phyloP scores from a whole-genome alignment of 2,888 invertebrate species.

The Caenorhabditis zanzibari region DNA sequence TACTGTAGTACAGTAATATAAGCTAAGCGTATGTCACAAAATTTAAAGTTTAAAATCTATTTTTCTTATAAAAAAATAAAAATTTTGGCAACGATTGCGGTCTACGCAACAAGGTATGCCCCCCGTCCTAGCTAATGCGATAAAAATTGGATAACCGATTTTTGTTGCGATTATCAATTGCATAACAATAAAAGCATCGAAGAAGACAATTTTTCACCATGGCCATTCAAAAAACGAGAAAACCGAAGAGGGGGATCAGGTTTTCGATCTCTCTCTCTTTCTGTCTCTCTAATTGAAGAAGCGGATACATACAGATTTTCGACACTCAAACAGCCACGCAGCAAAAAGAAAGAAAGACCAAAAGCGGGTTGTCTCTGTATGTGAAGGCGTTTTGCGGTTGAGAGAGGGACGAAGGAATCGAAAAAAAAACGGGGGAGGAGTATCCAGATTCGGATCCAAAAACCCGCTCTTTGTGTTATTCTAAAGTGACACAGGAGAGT shows the following conservation, averaged over 20 bases:
- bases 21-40: no score
- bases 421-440: conserved; percentile 11
- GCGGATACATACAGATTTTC: conserved; percentile 46
- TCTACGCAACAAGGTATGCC: conserved; percentile 19
- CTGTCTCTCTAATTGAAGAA: conserved; percentile 33
- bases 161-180: conserved; percentile 16
- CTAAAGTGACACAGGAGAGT: not conserved
- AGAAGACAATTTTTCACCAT: not conserved
- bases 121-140: conserved; percentile 21
- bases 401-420: not conserved
- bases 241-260: conserved; percentile 18
- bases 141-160: conserved; percentile 29
- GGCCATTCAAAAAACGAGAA: conserved; percentile 29
- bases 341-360: conserved; percentile 1
- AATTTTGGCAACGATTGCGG: not conserved
- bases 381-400: conserved; percentile 25
- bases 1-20: no score
- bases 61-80: not conserved
- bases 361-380: conserved; percentile 54
- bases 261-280: no score
- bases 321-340: conserved; percentile 39
- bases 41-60: no score
- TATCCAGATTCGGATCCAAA: conserved; percentile 37
- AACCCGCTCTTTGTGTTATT: conserved; percentile 45
- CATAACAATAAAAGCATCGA: conserved; percentile 27